Evolutionary conservation across 2,113 vertebrate genomes (phyloP), one percentile per base, ranked within the genome.

Genomic region (Hiodon alosoides): DNA sequence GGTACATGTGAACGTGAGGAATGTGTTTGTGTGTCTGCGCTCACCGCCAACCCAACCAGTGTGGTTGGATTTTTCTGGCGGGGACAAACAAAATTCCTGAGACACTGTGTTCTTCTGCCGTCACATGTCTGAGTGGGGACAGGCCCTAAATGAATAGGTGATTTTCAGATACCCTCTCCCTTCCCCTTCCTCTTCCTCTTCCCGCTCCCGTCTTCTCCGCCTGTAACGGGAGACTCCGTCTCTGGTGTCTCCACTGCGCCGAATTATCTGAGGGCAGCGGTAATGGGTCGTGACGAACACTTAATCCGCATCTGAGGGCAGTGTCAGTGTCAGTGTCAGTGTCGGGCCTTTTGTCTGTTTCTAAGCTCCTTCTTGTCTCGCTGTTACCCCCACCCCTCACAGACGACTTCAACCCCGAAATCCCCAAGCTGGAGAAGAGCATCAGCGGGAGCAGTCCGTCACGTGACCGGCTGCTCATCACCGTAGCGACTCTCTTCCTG

Each of bases 401-500:
- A 98, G 96, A 96, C 76, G 91, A 96, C 82, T 97, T 95, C 85
- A 95, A 94, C 85, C 93, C 94, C 0, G 94, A 95, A 89, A 91
- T 95, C 83, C 95, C 96, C 80, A 98, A 98, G 76, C 90, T 98
- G 88, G 96, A 98, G 93, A 97, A 98, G 85, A 98, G 96, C 65
- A 93, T 98, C 83, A 98, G 95, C 0, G 96, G 96, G 77, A 98
- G 95, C 87, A 97, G 94, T 81, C 95, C 95, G 2, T 95, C 95
- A 72, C 86, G 93, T 73, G 94, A 97, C 86, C 95, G 94, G 76
- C 92, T 98, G 82, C 91, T 95, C 64, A 79, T 97, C 87, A 96
- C 95, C 3, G 85, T 94, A 87, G 93, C 92, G 0, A 90, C 89
- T 69, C 89, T 98, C 86, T 93, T 96, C 68, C 83, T 95, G 69